Percentiles rank a stretch among this genome's conserved stretches.
phyloP scores from a whole-genome alignment of 1,140 invertebrate genomes.

The Leptestheria dahalacensis region DNA sequence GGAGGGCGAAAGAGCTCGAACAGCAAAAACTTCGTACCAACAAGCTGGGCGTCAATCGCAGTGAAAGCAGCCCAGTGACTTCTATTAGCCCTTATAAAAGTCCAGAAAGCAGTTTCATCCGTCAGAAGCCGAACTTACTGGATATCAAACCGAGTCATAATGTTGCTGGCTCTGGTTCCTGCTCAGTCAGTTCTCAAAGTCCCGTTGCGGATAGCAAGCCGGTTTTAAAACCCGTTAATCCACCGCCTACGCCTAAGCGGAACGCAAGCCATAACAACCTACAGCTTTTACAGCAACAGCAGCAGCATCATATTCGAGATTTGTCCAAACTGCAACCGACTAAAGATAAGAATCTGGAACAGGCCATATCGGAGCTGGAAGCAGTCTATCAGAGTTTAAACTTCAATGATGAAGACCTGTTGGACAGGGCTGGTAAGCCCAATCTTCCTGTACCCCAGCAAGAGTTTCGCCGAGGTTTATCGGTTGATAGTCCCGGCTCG shows the following conservation, averaged over 20 bases:
- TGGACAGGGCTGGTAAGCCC: constrained; percentile 56
- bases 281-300: constrained; percentile 8
- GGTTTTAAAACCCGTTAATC: not conserved
- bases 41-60: not conserved
- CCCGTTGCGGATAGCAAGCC: not conserved
- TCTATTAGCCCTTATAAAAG: not conserved
- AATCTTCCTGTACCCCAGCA: constrained; percentile 43
- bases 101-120: not conserved
- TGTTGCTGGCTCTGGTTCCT: not conserved
- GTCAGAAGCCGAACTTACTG: not conserved
- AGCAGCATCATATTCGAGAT: constrained; percentile 6
- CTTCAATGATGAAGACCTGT: constrained; percentile 51
- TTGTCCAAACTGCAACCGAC: constrained; percentile 22
- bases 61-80: not conserved
- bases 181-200: not conserved
- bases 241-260: constrained; percentile 7
- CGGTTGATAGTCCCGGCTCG: not conserved
- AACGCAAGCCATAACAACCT: not conserved
- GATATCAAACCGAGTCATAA: not conserved
- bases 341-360: constrained; percentile 61
- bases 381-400: constrained; percentile 46
- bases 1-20: constrained; percentile 41
- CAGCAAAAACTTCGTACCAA: constrained; percentile 6
- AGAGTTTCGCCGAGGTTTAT: constrained; percentile 28
- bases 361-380: constrained; percentile 72